phyloP scores from a whole-genome alignment of 2,113 vertebrate genomes.

The Chionodraco myersi region DNA sequence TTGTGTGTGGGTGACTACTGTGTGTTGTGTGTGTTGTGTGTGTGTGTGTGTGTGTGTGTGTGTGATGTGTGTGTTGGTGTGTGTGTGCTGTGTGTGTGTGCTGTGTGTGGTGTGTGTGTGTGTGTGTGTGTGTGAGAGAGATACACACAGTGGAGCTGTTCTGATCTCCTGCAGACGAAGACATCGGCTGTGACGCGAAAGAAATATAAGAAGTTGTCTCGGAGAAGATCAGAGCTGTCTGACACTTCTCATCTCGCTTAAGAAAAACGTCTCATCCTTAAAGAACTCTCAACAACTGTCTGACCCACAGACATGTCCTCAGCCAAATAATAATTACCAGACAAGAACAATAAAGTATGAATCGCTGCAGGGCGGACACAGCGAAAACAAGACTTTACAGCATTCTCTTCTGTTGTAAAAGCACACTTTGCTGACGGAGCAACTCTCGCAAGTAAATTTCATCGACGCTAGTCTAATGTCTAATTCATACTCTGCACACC shows the following conservation, averaged over 20 bases:
- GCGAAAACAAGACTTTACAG: constrained; percentile 26
- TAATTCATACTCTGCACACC: constrained; percentile 35
- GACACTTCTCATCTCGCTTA: constrained; percentile 1
- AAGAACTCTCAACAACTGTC: constrained; percentile 6
- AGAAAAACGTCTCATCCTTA: not conserved
- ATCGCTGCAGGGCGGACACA: constrained; percentile 24
- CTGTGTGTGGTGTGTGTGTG: constrained; percentile 25
- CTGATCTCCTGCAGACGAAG: constrained; percentile 51
- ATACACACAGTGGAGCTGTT: constrained; percentile 47
- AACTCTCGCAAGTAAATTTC: constrained; percentile 12
- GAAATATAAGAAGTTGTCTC: constrained; percentile 45
- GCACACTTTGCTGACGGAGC: constrained; percentile 10
- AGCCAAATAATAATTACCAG: constrained; percentile 26
- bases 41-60: constrained; percentile 10
- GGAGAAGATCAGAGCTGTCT: constrained; percentile 47
- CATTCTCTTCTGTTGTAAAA: not conserved
- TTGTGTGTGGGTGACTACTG: not conserved
- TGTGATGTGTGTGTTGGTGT: too few species aligned
- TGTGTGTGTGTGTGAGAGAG: not conserved
- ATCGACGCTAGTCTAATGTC: constrained; percentile 5
- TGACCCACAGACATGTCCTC: constrained; percentile 27
- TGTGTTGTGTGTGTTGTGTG: constrained; percentile 23
- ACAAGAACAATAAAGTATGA: constrained; percentile 29
- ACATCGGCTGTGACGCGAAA: constrained; percentile 58
- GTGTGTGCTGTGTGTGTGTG: constrained; percentile 16